Base-by-base conservation (phyloP, 2,888 invertebrate genomes). In the Rosalia funebris region DNA sequence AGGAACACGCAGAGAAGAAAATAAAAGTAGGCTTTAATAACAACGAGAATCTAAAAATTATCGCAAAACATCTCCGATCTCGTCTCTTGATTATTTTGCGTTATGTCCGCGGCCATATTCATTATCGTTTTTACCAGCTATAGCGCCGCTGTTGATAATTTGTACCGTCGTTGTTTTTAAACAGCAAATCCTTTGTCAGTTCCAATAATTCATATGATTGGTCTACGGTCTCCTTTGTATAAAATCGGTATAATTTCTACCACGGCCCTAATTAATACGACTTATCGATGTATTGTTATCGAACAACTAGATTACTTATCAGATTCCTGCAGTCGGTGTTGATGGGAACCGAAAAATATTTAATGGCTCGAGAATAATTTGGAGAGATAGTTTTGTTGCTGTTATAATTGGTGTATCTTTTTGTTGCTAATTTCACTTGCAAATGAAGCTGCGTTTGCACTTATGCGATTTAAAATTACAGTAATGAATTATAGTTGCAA, bases 11-110 rank as follows among this genome's bases (percentile, higher is more conserved):
- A 3, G 25, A 25, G 25, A 25, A 25, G 36, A 41, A 50, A 50
- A 50, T 25, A 39, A 50, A 41, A 50, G 39, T 14, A 15, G n/a
- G 19, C 12, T 20, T 31, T 57, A 57, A 57, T 61, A 52, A 56
- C 19, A 42, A 34, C 32, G 50, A 54, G 62, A 62, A 62, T 48
- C 62, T 37, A 32, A 47, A 57, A 45, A 57, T 57, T 52, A 62
- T 62, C 62, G 42, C 52, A 50, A 48, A 57, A 50, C 58, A 63
- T 63, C 63, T 63, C 44, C 54, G 63, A 60, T 63, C 52, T 25
- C 44, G 14, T 17, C 54, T 53, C 11, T 37, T 37, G 60, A 55
- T 63, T 63, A 60, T 63, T 54, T 45, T 7, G 15, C 48, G 37
- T 20, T 53, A 37, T 31, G 20, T 45, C 46, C 17, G 45, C 44